Conservation (phyloP, 2,113 vertebrate species). For the Otocyon megalotis region DNA sequence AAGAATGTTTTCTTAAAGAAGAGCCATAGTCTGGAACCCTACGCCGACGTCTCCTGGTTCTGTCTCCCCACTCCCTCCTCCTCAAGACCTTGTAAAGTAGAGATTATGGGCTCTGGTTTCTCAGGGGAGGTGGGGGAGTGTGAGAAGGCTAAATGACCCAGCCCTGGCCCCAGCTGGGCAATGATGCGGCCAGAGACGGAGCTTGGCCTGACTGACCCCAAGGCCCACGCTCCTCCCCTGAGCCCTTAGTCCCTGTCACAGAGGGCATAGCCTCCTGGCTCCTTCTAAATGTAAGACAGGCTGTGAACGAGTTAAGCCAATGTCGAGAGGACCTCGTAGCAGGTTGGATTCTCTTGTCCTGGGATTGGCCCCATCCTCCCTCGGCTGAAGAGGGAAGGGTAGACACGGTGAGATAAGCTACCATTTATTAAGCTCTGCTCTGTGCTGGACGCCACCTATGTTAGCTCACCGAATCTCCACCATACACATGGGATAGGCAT, state of each 20-base stretch:
- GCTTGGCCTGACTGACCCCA: background rate
- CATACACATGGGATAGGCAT: fast-evolving
- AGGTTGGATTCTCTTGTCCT: background rate
- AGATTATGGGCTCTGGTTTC: background rate
- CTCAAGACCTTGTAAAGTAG: background rate
- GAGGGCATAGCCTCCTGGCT: background rate
- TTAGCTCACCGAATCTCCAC: fast-evolving
- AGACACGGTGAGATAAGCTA: background rate
- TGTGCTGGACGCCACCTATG: fast-evolving
- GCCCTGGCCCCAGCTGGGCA: background rate
- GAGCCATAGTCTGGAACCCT: fast-evolving
- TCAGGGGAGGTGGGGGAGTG: background rate
- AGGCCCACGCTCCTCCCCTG: background rate
- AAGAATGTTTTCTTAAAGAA: background rate
- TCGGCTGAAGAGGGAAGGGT: background rate
- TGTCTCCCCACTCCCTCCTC: background rate
- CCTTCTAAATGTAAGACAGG: background rate
- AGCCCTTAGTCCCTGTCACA: background rate
- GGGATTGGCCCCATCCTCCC: too few relatives aligned
- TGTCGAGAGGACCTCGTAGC: background rate
- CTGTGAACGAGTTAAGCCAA: background rate
- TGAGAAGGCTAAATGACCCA: background rate
- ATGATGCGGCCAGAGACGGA: too few relatives aligned
- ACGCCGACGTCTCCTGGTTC: fast-evolving
- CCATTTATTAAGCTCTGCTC: background rate